Conservation (phyloP, 2,888 invertebrate species). For the Nebria salina region DNA sequence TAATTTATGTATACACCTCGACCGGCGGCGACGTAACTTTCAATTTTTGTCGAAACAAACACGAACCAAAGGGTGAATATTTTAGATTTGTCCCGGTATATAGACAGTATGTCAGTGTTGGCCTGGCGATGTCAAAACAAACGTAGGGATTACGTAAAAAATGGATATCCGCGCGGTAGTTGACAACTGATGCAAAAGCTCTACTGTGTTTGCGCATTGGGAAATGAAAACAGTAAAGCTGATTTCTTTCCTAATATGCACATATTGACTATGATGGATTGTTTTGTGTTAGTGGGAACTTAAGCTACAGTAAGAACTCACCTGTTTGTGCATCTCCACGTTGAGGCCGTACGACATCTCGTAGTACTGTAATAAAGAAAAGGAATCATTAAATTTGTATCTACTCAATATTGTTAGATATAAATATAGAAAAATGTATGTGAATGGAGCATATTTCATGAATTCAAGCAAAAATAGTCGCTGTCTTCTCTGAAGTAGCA, state of each 20-base stretch:
- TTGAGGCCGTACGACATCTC: constrained; percentile 98
- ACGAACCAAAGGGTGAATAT: constrained; percentile 5
- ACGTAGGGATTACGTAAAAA: constrained; percentile 3
- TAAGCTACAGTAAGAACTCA: constrained; percentile 63
- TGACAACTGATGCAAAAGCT: constrained; percentile 7
- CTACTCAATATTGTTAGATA: background rate
- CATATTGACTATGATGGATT: background rate
- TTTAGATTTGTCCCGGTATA: background rate
- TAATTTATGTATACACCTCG: constrained; percentile 11
- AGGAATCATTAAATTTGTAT: constrained; percentile 16
- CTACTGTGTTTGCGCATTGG: background rate
- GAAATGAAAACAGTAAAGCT: constrained; percentile 11
- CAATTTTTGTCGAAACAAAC: background rate
- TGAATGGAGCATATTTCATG: too few species aligned
- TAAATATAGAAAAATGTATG: background rate
- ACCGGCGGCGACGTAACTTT: constrained; percentile 2
- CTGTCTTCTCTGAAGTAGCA: background rate
- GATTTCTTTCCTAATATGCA: constrained; percentile 2
- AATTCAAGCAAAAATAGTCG: background rate
- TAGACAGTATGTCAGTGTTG: background rate
- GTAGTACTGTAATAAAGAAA: constrained; percentile 87
- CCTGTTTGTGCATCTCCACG: constrained; percentile 98
- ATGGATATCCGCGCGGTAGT: constrained; percentile 4
- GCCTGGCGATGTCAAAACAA: constrained; percentile 5
- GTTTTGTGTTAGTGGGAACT: background rate